Percentiles rank a stretch among this genome's conserved stretches.
These are phyloP conservation scores for Chamaetylas fuelleborni DNA, from an alignment of 2,113 vertebrate species.

Conservation along the genomic window DNA sequence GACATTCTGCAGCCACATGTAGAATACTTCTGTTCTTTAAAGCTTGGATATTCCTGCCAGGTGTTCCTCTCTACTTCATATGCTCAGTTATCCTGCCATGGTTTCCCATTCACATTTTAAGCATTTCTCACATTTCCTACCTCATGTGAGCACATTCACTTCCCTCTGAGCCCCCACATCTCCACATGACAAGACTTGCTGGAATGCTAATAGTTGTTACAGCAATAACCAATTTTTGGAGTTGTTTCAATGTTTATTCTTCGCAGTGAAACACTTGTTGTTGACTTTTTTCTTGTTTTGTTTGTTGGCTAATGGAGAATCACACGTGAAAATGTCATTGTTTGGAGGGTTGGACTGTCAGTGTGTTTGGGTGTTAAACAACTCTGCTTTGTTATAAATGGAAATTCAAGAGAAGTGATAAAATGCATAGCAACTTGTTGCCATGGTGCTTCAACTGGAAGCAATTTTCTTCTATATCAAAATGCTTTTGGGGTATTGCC, in stretches of 20 bases:
- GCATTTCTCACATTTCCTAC: neutral
- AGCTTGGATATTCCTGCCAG: neutral
- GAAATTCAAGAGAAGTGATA: neutral
- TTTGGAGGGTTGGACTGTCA: neutral
- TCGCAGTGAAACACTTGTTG: neutral
- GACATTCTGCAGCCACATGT: neutral
- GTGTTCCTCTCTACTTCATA: neutral
- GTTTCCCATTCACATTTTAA: neutral
- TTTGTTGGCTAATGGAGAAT: neutral
- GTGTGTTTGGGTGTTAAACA: neutral
- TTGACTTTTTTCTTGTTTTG: neutral
- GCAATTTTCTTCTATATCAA: neutral
- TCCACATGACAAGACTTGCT: neutral
- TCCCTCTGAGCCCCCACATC: fast-evolving
- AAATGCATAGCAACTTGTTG: conserved; percentile 43
- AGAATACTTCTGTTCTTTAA: neutral
- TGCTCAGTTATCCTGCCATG: neutral
- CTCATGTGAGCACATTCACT: neutral
- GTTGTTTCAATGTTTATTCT: neutral
- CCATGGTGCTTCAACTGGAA: conserved; percentile 29
- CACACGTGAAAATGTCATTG: neutral
- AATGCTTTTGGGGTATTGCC: neutral
- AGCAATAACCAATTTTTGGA: neutral
- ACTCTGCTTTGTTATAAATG: conserved; percentile 20
- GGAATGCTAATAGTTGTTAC: neutral